Evolutionary conservation across 2,888 invertebrate genomes (phyloP).

Genomic region (Drosophila robusta): DNA sequence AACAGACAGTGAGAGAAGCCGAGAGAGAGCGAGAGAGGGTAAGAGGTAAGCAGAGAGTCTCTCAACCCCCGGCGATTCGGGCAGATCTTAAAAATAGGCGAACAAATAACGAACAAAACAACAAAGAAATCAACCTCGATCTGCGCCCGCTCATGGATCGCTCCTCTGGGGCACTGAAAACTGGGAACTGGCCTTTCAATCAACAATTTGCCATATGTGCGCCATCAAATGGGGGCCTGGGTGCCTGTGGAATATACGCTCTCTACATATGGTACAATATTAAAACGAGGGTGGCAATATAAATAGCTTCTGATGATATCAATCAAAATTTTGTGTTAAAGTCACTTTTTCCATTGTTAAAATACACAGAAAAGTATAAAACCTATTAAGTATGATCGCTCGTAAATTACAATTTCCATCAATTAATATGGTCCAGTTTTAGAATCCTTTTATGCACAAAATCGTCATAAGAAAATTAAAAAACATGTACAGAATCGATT

Average conservation of each 20-base stretch:
- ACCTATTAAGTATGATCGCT: too few species aligned
- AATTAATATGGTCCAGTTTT: too few species aligned
- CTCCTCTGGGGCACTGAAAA: slow-evolving; percentile 8
- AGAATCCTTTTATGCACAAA: too few species aligned
- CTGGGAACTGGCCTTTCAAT: slow-evolving; percentile 49
- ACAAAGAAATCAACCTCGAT: slow-evolving; percentile 41
- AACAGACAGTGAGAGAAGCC: slow-evolving; percentile 15
- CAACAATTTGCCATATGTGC: slow-evolving; percentile 66
- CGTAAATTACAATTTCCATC: too few species aligned
- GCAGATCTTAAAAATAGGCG: slow-evolving; percentile 64
- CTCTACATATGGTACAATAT: slow-evolving; percentile 29
- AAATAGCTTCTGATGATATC: too few species aligned
- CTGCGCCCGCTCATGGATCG: slow-evolving; percentile 22
- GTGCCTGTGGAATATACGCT: slow-evolving; percentile 15
- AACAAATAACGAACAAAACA: slow-evolving; percentile 43
- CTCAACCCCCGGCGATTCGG: slow-evolving; percentile 26
- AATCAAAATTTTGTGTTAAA: too few species aligned
- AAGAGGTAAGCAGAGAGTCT: slow-evolving; percentile 10
- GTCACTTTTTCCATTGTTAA: too few species aligned
- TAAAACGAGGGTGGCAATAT: slow-evolving; percentile 20
- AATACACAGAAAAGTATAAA: too few species aligned
- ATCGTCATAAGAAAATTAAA: too few species aligned
- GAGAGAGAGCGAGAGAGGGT: slow-evolving; percentile 8
- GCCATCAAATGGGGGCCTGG: slow-evolving; percentile 35
- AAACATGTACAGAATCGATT: too few species aligned